phyloP scores from a whole-genome alignment of 2,888 invertebrate species.

The Chrysodeixis includens region DNA sequence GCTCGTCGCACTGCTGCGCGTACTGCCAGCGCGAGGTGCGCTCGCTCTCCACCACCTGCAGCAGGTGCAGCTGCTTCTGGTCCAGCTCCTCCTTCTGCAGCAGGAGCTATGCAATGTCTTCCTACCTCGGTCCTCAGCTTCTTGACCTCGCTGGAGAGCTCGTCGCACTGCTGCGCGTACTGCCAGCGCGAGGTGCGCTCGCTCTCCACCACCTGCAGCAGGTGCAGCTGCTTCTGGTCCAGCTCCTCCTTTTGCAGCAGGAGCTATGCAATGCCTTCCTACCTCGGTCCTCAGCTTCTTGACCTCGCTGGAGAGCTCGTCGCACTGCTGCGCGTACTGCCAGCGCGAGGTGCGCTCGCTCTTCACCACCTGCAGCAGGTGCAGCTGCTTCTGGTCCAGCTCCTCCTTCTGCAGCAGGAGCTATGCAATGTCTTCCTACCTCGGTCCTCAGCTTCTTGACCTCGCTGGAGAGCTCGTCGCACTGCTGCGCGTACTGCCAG shows the following conservation, averaged over 20 bases:
- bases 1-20: slow-evolving; percentile 97
- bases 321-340: slow-evolving; percentile 98
- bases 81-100: slow-evolving; percentile 97
- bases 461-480: too few species aligned
- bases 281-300: slow-evolving; percentile 97
- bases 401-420: slow-evolving; percentile 97
- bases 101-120: too few species aligned
- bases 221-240: too few species aligned
- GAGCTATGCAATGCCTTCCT: slow-evolving; percentile 40
- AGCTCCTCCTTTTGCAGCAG: too few species aligned
- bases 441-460: too few species aligned
- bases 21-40: slow-evolving; percentile 98
- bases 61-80: slow-evolving; percentile 96
- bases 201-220: too few species aligned
- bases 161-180: too few species aligned
- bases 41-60: slow-evolving; percentile 97
- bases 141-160: too few species aligned
- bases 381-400: slow-evolving; percentile 97
- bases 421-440: too few species aligned
- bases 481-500: too few species aligned
- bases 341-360: slow-evolving; percentile 97
- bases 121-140: too few species aligned
- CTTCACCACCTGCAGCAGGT: slow-evolving; percentile 96
- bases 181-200: too few species aligned
- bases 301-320: slow-evolving; percentile 96